A percentile compares a stretch with the other conserved stretches of the same genome.
phyloP scores from a whole-genome alignment of 2,888 invertebrate species.

The Lithosia quadra region DNA sequence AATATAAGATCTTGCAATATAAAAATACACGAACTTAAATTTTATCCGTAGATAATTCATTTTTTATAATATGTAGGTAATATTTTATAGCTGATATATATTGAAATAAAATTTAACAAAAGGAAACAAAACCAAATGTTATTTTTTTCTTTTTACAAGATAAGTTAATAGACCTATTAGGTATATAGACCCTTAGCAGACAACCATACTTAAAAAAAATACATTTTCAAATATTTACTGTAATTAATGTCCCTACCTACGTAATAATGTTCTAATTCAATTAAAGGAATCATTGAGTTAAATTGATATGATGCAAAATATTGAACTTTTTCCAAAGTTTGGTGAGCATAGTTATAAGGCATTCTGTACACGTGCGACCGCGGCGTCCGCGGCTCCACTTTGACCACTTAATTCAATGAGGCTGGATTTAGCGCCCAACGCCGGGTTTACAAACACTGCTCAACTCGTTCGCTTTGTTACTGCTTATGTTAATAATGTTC shows the following conservation, averaged over 20 bases:
- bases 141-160: too few species aligned
- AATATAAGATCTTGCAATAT: background rate
- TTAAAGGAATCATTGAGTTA: background rate
- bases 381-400: constrained; percentile 62
- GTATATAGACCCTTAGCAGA: too few species aligned
- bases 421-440: constrained; percentile 59
- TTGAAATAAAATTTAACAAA: too few species aligned
- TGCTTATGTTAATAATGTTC: constrained; percentile 46
- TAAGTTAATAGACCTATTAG: too few species aligned
- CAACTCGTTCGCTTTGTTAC: constrained; percentile 55
- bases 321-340: constrained; percentile 9
- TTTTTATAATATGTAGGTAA: too few species aligned
- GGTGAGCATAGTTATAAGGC: constrained; percentile 51
- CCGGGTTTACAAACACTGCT: constrained; percentile 61
- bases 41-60: too few species aligned
- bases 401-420: constrained; percentile 75
- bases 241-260: too few species aligned
- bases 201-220: too few species aligned
- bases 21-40: background rate
- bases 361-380: constrained; percentile 67
- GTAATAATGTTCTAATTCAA: too few species aligned
- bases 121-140: too few species aligned
- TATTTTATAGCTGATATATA: too few species aligned
- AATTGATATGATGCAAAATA: constrained; percentile 6
- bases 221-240: too few species aligned